Percentiles rank a stretch among this genome's conserved stretches.
phyloP scores from a whole-genome alignment of 1,140 invertebrate species.

The Dinoponera quadriceps region DNA sequence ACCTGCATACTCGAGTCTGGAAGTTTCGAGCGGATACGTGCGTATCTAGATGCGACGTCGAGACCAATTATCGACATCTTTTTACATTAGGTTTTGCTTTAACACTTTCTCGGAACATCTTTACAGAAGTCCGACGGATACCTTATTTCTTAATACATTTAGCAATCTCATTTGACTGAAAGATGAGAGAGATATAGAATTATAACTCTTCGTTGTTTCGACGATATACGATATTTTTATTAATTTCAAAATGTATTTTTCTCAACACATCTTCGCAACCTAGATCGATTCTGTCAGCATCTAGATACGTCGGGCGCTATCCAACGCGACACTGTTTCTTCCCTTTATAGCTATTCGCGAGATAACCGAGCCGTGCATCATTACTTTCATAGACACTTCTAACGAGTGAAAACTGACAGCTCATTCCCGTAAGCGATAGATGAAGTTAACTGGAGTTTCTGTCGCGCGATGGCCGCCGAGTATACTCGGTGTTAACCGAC shows the following conservation, averaged over 20 bases:
- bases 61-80: background rate
- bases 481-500: constrained; percentile 13
- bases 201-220: no score
- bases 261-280: background rate
- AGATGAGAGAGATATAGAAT: no score
- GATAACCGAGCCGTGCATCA: constrained; percentile 10
- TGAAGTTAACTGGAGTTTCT: constrained; percentile 5
- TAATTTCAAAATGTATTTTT: constrained; percentile 9
- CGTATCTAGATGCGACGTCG: background rate
- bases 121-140: background rate
- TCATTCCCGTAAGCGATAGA: constrained; percentile 20
- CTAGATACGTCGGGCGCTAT: constrained; percentile 11
- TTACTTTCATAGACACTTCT: constrained; percentile 31
- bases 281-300: constrained; percentile 31
- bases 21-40: background rate
- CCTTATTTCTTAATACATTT: background rate
- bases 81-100: background rate
- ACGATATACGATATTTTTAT: background rate
- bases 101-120: background rate
- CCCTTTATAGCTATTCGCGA: constrained; percentile 18
- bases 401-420: background rate
- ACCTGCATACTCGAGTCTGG: constrained; percentile 27
- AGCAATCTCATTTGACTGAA: background rate
- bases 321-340: constrained; percentile 29
- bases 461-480: constrained; percentile 7